Percentiles rank a stretch among this genome's conserved stretches.
phyloP scores from a whole-genome alignment of 2,888 invertebrate genomes.

The Oscheius onirici region DNA sequence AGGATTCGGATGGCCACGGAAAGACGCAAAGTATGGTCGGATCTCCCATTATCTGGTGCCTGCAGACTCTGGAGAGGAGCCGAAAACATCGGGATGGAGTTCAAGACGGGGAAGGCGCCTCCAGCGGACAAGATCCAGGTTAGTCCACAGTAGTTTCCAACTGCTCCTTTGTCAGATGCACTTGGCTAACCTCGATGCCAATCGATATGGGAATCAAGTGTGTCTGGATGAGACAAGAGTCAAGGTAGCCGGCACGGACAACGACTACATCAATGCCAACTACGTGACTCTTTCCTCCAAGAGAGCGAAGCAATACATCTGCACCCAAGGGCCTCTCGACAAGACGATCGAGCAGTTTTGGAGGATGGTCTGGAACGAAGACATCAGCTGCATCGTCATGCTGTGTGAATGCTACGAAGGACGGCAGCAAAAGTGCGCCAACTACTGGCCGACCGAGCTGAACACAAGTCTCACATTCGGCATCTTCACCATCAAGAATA shows the following conservation, averaged over 20 bases:
- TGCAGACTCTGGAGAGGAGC: background rate
- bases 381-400: constrained; percentile 42
- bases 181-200: background rate
- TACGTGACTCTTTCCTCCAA: constrained; percentile 34
- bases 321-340: constrained; percentile 56
- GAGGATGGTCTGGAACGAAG: constrained; percentile 53
- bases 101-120: background rate
- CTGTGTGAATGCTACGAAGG: constrained; percentile 45
- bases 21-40: too few relatives aligned
- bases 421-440: constrained; percentile 40
- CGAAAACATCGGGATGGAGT: background rate
- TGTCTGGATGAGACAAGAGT: constrained; percentile 35
- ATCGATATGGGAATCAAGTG: background rate
- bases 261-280: constrained; percentile 53
- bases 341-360: constrained; percentile 56
- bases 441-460: constrained; percentile 39
- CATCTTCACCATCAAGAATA: constrained; percentile 6
- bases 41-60: background rate
- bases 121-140: background rate
- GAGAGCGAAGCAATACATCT: constrained; percentile 42
- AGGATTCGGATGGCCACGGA: too few relatives aligned
- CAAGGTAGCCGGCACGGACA: constrained; percentile 21
- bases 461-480: constrained; percentile 34
- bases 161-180: too few relatives aligned
- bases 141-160: too few relatives aligned